These are phyloP conservation scores for Dynastes grantii DNA, from an alignment of 2,888 invertebrate genomes.

Conservation along the genomic window DNA sequence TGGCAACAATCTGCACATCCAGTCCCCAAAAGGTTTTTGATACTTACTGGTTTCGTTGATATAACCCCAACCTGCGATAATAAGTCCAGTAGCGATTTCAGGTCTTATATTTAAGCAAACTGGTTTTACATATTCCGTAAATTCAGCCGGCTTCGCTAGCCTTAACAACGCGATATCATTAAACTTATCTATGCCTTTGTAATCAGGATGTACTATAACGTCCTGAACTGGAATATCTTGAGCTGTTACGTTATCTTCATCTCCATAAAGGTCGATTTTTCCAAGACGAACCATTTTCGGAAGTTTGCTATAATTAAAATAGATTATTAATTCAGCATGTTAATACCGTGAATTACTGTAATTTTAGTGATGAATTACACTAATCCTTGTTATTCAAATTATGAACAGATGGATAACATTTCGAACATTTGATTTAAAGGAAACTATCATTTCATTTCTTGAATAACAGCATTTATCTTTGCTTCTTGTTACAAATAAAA, in stretches of 20 bases:
- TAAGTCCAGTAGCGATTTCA: conserved; percentile 62
- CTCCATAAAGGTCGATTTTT: conserved; percentile 60
- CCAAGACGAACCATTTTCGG: conserved; percentile 63
- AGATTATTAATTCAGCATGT: not conserved
- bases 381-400: not conserved
- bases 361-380: not conserved
- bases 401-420: too few species aligned
- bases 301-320: conserved; percentile 10
- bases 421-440: too few species aligned
- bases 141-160: conserved; percentile 61
- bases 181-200: conserved; percentile 63
- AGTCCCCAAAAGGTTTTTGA: too few species aligned
- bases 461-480: too few species aligned
- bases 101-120: conserved; percentile 69
- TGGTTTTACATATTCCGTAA: conserved; percentile 66
- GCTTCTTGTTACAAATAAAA: too few species aligned
- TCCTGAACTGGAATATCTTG: conserved; percentile 62
- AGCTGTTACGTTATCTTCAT: conserved; percentile 60
- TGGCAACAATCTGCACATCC: too few species aligned
- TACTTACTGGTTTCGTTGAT: not conserved
- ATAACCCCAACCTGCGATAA: conserved; percentile 71
- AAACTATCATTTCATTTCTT: too few species aligned
- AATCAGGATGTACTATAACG: conserved; percentile 65
- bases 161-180: conserved; percentile 70
- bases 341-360: not conserved